These are phyloP conservation scores for Rhagologus leucostigma DNA, from an alignment of 2,113 vertebrate genomes.

Conservation along the genomic window DNA sequence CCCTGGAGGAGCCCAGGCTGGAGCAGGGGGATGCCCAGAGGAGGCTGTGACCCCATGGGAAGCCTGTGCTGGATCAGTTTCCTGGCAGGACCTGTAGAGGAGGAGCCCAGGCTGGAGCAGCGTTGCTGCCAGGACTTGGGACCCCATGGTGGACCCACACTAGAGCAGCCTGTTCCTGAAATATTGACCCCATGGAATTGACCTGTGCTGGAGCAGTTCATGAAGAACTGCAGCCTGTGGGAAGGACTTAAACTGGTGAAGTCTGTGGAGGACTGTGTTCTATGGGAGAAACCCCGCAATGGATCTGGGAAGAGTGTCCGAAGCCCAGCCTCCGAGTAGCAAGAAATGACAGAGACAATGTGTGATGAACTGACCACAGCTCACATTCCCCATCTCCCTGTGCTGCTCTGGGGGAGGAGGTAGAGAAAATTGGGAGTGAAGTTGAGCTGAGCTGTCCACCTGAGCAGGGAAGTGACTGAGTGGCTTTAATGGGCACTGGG, in stretches of 20 bases:
- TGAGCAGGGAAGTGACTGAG: not conserved
- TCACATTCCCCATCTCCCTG: not conserved
- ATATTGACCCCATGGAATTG: not conserved
- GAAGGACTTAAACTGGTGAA: not conserved
- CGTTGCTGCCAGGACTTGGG: not conserved
- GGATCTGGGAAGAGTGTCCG: not conserved
- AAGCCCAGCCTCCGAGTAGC: not conserved
- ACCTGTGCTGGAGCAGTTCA: not conserved
- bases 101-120: too few relatives aligned
- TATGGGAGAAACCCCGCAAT: not conserved
- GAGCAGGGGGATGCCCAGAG: not conserved
- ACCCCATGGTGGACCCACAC: too few relatives aligned
- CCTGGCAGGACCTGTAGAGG: not conserved
- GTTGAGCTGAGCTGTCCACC: not conserved
- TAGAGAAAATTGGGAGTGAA: not conserved
- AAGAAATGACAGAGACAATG: not conserved
- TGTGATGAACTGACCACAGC: not conserved
- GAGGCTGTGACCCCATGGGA: rapidly evolving
- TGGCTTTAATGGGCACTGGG: not conserved
- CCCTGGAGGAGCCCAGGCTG: not conserved
- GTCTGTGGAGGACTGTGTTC: not conserved
- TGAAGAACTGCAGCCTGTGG: not conserved
- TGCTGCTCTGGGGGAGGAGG: not conserved
- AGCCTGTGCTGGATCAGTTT: rapidly evolving
- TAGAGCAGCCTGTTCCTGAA: not conserved